Base-by-base conservation (phyloP, 2,888 invertebrate genomes). In the Pterostichus niger region DNA sequence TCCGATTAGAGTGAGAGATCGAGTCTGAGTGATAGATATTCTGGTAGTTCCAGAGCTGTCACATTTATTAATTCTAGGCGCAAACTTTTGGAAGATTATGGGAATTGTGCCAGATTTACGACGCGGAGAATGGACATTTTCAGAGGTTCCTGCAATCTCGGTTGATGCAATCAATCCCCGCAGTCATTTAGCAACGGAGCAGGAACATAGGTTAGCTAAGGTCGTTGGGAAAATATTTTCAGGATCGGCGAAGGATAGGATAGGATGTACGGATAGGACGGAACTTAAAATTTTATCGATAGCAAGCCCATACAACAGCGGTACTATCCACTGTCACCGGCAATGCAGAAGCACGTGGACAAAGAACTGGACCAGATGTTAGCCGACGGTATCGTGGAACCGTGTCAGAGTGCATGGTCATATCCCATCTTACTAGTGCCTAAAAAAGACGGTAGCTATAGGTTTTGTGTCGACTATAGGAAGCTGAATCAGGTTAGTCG, bases 291-390 rank as follows among this genome's bases (percentile, higher is more conserved):
- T 54, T 15, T 6, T 6, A 3, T 13, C 54, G 54, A 54, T 15
- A 15, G 54, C 15, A 15, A 54, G 0, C 84, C 84, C 0, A 64
- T 84, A 3, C 84, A 84, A 68, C 84, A 84, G 61, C 49, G 84
- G 15, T 81, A 84, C 56, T 80, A 83, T 56, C 84, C 84, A 13
- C 15, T 84, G 13, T 85, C 85, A 0, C 85, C 84, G 4, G 84
- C 59, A 6, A 80, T 79, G n/a, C 84, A 84, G 33, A 75, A 76
- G 4, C 15, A 79, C 2, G 75, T 86, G 0, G 17, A 85, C 44
- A 68, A 31, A 2, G 87, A 88, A 82, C 84, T 87, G 0, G 87
- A 87, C 75, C 40, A 85, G 2, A 88, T 88, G 87, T 15, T 88
- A 5, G 71, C 44, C 2, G 59, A 85, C 0, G 86, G 85, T 0